phyloP scores from a whole-genome alignment of 2,113 vertebrate genomes.

The Hirundichthys speculiger region DNA sequence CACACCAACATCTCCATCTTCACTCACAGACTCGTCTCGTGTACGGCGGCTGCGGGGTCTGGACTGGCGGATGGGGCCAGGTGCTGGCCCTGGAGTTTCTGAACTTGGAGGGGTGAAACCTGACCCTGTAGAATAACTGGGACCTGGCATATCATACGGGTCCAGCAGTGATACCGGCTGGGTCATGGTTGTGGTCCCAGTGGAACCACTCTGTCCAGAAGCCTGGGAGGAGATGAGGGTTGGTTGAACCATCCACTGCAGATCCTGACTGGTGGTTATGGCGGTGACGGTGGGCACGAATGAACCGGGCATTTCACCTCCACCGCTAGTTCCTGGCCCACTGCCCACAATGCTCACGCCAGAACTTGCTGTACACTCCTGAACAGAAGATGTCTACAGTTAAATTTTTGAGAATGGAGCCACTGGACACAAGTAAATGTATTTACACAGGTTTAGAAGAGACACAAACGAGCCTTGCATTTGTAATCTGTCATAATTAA shows the following conservation, averaged over 20 bases:
- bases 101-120: slow-evolving; percentile 78
- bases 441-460: too few species aligned
- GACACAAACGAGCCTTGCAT: too few species aligned
- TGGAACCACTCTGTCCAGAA: slow-evolving; percentile 84
- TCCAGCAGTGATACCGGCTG: slow-evolving; percentile 84
- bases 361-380: slow-evolving; percentile 82
- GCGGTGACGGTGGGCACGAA: slow-evolving; percentile 97
- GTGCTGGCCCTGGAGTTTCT: slow-evolving; percentile 76
- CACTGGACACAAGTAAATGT: background rate
- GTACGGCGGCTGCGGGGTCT: slow-evolving; percentile 85
- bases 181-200: slow-evolving; percentile 79
- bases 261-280: slow-evolving; percentile 96
- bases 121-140: slow-evolving; percentile 87
- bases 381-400: slow-evolving; percentile 12
- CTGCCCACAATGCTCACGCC: slow-evolving; percentile 77
- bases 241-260: slow-evolving; percentile 97
- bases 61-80: slow-evolving; percentile 80
- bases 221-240: slow-evolving; percentile 95
- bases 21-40: slow-evolving; percentile 91
- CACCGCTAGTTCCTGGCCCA: slow-evolving; percentile 72
- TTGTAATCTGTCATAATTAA: too few species aligned
- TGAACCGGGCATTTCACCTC: slow-evolving; percentile 93
- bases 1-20: slow-evolving; percentile 80
- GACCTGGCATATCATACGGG: slow-evolving; percentile 91
- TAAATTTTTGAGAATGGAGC: background rate